A percentile compares a stretch with the other conserved stretches of the same genome.
Conservation (phyloP, 2,888 invertebrate species). For the Nipponacmea schrenckii region DNA sequence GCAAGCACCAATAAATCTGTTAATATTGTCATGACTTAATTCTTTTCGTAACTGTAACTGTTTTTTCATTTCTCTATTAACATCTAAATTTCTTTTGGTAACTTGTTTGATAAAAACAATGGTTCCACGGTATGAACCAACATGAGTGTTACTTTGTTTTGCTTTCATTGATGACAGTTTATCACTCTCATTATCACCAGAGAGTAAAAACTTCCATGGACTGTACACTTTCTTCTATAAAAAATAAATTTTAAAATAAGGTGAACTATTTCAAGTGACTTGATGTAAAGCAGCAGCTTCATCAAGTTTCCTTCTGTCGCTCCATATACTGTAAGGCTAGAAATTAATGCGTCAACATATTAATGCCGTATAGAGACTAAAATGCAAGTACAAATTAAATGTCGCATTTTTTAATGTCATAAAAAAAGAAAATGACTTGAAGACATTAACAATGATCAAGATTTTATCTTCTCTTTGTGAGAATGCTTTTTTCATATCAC, state of each 20-base stretch:
- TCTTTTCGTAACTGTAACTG: slow-evolving; percentile 64
- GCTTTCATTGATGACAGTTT: slow-evolving; percentile 20
- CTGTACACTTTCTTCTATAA: slow-evolving; percentile 36
- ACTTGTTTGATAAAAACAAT: slow-evolving; percentile 85
- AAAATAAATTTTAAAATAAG: not conserved
- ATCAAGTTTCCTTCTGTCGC: not conserved
- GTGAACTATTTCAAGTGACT: no score
- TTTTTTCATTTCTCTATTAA: slow-evolving; percentile 61
- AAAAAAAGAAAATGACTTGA: not conserved
- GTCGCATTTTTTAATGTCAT: no score
- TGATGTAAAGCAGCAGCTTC: not conserved
- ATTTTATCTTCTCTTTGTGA: slow-evolving; percentile 13
- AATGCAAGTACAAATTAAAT: no score
- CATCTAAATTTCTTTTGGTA: slow-evolving; percentile 53
- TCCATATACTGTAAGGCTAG: no score
- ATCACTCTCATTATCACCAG: slow-evolving; percentile 32
- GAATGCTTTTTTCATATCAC: no score
- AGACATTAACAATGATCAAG: no score
- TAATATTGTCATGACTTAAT: slow-evolving; percentile 65
- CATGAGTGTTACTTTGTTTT: slow-evolving; percentile 33
- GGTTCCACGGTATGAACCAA: slow-evolving; percentile 61
- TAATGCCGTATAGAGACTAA: no score
- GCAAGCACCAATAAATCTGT: slow-evolving; percentile 65
- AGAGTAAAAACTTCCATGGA: slow-evolving; percentile 42
- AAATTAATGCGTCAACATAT: no score